These are phyloP conservation scores for Tarsius wallacei DNA, from an alignment of 2,797 vertebrate genomes.

Conservation along the genomic window DNA sequence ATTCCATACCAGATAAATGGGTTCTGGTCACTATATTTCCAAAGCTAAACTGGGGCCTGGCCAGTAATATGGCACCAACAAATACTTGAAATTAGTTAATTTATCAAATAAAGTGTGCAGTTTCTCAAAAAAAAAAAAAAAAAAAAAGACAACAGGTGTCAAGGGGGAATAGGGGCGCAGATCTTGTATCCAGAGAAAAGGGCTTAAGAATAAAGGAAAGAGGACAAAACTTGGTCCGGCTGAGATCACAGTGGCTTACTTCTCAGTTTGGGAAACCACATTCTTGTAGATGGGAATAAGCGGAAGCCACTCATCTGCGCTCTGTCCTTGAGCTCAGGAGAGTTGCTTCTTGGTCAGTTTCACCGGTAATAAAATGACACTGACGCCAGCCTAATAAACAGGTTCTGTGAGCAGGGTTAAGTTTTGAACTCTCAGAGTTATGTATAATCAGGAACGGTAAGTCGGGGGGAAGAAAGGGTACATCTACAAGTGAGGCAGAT, in stretches of 20 bases:
- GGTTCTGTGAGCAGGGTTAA: background rate
- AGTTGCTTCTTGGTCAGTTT: background rate
- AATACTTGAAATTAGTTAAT: too few relatives aligned
- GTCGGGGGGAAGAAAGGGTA: background rate
- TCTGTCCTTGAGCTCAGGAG: background rate
- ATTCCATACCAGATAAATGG: too few relatives aligned
- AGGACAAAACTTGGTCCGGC: background rate
- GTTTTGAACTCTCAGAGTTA: background rate
- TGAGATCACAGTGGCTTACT: background rate
- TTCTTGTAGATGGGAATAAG: background rate
- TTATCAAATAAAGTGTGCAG: too few relatives aligned
- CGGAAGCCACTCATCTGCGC: background rate
- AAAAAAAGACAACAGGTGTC: too few relatives aligned
- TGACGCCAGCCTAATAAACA: background rate
- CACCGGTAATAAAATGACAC: background rate
- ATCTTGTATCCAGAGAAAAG: background rate
- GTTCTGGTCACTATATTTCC: too few relatives aligned
- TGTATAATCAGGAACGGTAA: background rate
- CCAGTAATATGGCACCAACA: too few relatives aligned
- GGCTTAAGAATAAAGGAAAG: too few relatives aligned
- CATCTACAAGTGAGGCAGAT: background rate
- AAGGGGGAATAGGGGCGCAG: too few relatives aligned
- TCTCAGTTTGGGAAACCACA: background rate
- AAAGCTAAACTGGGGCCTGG: too few relatives aligned
- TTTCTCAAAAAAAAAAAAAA: too few relatives aligned